phyloP scores from a whole-genome alignment of 1,140 invertebrate genomes.

The Drosophila pandora region DNA sequence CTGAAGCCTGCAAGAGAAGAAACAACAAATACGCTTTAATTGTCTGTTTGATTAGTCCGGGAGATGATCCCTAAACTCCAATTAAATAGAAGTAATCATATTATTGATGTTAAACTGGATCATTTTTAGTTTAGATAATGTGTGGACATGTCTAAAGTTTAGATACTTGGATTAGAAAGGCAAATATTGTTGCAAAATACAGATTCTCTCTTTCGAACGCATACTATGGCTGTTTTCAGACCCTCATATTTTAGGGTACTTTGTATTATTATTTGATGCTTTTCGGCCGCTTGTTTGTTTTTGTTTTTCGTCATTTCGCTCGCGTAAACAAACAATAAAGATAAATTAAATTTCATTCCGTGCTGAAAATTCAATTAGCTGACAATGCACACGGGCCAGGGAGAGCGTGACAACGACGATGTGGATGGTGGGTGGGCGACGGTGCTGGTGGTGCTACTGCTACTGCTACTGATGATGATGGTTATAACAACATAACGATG shows the following conservation, averaged over 20 bases:
- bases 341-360: slow-evolving; percentile 80
- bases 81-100: too few species aligned
- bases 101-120: too few species aligned
- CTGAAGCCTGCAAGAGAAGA: slow-evolving; percentile 40
- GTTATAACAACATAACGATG: slow-evolving; percentile 79
- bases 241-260: slow-evolving; percentile 43
- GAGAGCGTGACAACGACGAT: slow-evolving; percentile 46
- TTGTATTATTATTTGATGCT: slow-evolving; percentile 31
- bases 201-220: not conserved
- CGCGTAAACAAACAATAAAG: slow-evolving; percentile 75
- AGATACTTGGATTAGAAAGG: not conserved
- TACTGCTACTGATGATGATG: slow-evolving; percentile 49
- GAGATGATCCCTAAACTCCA: too few species aligned
- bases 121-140: too few species aligned
- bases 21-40: slow-evolving; percentile 25
- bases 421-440: not conserved
- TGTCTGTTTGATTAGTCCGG: too few species aligned
- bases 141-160: not conserved
- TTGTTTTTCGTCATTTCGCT: slow-evolving; percentile 58
- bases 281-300: slow-evolving; percentile 13
- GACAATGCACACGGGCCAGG: slow-evolving; percentile 59
- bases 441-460: not conserved
- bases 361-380: slow-evolving; percentile 81
- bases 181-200: not conserved
- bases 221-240: slow-evolving; percentile 9